Percentiles rank a stretch among this genome's conserved stretches.
These are phyloP conservation scores for Halictus rubicundus DNA, from an alignment of 1,140 invertebrate species.

Conservation along the genomic window DNA sequence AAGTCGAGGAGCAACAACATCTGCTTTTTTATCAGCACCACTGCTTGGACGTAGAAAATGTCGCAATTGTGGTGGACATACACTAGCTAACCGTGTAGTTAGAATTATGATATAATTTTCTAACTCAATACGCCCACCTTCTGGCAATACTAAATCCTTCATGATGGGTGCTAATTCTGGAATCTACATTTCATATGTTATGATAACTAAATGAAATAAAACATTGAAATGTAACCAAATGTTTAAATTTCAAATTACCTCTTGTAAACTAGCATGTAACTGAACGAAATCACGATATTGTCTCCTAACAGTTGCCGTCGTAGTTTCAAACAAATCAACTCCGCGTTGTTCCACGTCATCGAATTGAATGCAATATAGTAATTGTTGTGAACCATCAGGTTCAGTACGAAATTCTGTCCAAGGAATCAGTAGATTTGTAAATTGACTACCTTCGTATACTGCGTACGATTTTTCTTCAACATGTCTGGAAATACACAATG, in stretches of 20 bases:
- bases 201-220: constrained; percentile 11
- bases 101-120: constrained; percentile 73
- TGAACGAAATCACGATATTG: constrained; percentile 75
- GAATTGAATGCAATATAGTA: constrained; percentile 78
- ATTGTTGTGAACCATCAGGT: constrained; percentile 74
- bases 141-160: constrained; percentile 71
- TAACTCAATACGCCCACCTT: constrained; percentile 74
- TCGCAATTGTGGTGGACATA: constrained; percentile 71
- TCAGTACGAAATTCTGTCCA: constrained; percentile 76
- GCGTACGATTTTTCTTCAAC: constrained; percentile 74
- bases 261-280: constrained; percentile 72
- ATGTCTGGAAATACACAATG: constrained; percentile 59
- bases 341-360: constrained; percentile 76
- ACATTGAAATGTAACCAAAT: not conserved
- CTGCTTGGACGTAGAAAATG: constrained; percentile 75
- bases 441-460: constrained; percentile 72
- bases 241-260: constrained; percentile 57
- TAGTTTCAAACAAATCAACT: constrained; percentile 74
- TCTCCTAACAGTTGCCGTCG: constrained; percentile 73
- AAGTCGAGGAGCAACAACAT: constrained; percentile 72
- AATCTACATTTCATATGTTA: constrained; percentile 45
- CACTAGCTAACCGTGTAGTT: constrained; percentile 70
- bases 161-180: constrained; percentile 68
- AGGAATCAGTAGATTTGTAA: constrained; percentile 73
- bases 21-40: constrained; percentile 73